phyloP scores from a whole-genome alignment of 2,113 vertebrate species.

The Mobula hypostoma region DNA sequence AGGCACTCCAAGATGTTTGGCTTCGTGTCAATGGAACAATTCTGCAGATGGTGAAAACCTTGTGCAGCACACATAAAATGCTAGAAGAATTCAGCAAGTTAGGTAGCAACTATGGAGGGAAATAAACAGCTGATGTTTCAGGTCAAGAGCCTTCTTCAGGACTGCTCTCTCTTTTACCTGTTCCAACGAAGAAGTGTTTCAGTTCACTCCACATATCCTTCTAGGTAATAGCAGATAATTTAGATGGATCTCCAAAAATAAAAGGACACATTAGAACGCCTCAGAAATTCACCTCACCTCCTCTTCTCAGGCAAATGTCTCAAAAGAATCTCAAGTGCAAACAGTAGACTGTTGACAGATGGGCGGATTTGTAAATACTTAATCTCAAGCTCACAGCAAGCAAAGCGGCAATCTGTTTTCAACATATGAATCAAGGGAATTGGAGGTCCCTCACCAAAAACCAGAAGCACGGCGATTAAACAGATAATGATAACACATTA shows the following conservation, averaged over 20 bases:
- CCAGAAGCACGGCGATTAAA: neutral
- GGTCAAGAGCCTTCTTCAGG: no score
- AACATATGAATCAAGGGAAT: neutral
- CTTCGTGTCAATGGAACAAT: no score
- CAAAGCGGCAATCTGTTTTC: neutral
- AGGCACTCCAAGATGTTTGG: no score
- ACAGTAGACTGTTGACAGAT: neutral
- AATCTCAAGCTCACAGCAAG: neutral
- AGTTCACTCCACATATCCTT: neutral
- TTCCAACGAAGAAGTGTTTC: neutral
- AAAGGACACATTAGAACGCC: neutral
- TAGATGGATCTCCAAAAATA: neutral
- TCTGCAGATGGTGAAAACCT: no score
- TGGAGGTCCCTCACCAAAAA: neutral
- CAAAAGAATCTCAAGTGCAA: neutral
- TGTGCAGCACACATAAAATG: no score
- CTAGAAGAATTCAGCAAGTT: no score
- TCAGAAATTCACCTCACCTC: neutral
- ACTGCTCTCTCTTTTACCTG: neutral
- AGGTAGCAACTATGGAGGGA: no score
- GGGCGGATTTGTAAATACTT: neutral
- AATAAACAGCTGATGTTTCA: no score
- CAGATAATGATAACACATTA: neutral
- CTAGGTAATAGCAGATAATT: no score
- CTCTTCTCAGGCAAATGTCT: neutral